Evolutionary conservation across 1,140 invertebrate genomes (phyloP).

Genomic region (Ganaspis sp.): DNA sequence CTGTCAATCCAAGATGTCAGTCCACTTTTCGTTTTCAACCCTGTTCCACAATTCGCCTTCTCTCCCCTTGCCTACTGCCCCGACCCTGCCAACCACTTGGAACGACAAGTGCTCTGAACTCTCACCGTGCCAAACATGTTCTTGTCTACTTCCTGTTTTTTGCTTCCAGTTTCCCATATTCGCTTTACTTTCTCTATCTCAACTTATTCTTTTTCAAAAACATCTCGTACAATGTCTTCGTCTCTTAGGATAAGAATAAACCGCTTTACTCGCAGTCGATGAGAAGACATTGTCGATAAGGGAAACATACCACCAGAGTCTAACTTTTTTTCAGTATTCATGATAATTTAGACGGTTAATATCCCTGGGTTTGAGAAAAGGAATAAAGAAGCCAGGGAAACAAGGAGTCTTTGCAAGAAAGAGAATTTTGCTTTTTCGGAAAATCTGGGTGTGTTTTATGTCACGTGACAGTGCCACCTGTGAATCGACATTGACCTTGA

Average conservation of each 20-base stretch:
- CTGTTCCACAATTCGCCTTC: conserved; percentile 31
- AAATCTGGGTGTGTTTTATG: too few relatives aligned
- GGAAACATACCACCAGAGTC: too few relatives aligned
- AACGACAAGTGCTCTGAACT: conserved; percentile 60
- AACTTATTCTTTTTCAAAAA: conserved; percentile 20
- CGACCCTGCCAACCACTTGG: conserved; percentile 40
- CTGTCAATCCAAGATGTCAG: conserved; percentile 59
- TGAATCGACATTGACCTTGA: too few relatives aligned
- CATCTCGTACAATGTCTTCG: background rate
- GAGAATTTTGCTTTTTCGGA: too few relatives aligned
- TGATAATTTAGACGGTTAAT: too few relatives aligned
- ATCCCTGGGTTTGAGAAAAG: too few relatives aligned
- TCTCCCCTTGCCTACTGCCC: background rate
- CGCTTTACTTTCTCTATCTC: background rate
- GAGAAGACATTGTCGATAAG: too few relatives aligned
- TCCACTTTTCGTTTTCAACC: conserved; percentile 31
- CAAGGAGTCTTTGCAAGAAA: too few relatives aligned
- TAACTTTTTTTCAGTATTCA: too few relatives aligned
- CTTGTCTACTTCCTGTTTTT: background rate
- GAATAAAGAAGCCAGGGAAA: too few relatives aligned
- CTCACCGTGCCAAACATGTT: conserved; percentile 49
- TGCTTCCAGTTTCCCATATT: background rate
- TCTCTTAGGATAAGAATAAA: background rate
- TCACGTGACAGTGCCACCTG: too few relatives aligned
- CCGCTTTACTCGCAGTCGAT: background rate